These are phyloP conservation scores for Argyrosomus regius DNA, from an alignment of 2,797 vertebrate species.

Conservation along the genomic window DNA sequence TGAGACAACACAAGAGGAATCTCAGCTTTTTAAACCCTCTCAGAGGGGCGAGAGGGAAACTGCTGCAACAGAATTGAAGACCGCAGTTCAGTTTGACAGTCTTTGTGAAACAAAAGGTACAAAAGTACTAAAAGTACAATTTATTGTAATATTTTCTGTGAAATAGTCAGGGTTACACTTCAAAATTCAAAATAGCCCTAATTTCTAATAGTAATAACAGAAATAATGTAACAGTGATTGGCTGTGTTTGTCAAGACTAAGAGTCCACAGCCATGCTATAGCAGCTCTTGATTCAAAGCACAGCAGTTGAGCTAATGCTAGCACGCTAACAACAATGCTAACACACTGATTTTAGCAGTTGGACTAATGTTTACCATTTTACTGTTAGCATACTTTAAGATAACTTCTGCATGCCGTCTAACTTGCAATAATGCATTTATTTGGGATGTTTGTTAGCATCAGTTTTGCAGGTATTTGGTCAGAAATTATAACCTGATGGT, in stretches of 20 bases:
- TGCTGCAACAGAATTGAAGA: conserved; percentile 18
- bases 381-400: background rate
- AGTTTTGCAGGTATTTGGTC: background rate
- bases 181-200: background rate
- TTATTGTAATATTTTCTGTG: background rate
- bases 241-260: background rate
- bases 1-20: conserved; percentile 27
- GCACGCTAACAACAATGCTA: background rate
- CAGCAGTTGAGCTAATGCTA: background rate
- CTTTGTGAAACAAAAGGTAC: conserved; percentile 7
- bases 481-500: background rate
- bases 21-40: background rate
- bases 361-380: background rate
- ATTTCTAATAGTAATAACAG: background rate
- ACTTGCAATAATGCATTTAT: too few relatives aligned
- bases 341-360: background rate
- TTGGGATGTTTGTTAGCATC: background rate
- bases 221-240: background rate
- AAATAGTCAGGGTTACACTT: background rate
- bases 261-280: background rate
- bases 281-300: background rate
- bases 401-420: too few relatives aligned
- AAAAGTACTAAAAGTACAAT: background rate
- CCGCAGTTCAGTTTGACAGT: conserved; percentile 4
- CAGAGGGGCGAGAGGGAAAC: conserved; percentile 12